phyloP scores from a whole-genome alignment of 2,888 invertebrate species.

The Agrochola litura region DNA sequence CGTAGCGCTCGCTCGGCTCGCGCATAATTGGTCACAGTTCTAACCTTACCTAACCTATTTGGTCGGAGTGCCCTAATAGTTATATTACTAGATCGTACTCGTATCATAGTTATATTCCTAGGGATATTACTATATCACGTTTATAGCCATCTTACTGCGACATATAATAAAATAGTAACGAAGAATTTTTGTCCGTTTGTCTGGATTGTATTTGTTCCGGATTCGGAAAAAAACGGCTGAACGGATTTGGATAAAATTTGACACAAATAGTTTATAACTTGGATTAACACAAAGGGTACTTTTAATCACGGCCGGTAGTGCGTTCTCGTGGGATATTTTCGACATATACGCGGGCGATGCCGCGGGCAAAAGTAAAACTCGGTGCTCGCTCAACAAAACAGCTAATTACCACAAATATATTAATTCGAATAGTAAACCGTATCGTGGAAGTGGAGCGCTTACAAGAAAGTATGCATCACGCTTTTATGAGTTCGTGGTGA shows the following conservation, averaged over 20 bases:
- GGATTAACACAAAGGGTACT: neutral
- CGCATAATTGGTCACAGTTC: too few relatives aligned
- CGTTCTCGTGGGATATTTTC: neutral
- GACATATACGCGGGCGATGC: neutral
- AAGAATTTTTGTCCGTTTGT: neutral
- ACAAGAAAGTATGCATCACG: conserved; percentile 57
- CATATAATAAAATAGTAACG: neutral
- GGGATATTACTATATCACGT: too few relatives aligned
- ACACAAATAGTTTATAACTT: neutral
- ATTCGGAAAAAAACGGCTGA: neutral
- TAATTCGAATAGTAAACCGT: conserved; percentile 60
- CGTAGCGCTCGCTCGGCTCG: too few relatives aligned
- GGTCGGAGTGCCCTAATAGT: too few relatives aligned
- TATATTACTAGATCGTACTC: too few relatives aligned
- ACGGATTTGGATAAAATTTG: neutral
- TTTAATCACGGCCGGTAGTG: neutral
- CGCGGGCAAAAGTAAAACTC: conserved; percentile 1
- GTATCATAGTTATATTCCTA: too few relatives aligned
- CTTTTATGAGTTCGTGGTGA: conserved; percentile 44
- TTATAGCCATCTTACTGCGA: too few relatives aligned
- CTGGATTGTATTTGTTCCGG: neutral
- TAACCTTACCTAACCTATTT: too few relatives aligned
- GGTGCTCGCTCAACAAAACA: conserved; percentile 44
- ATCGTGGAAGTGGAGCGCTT: conserved; percentile 60
- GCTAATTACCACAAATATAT: conserved; percentile 59